A percentile compares a stretch with the other conserved stretches of the same genome.
Evolutionary conservation across 2,888 invertebrate genomes (phyloP).

Genomic region (Lasioglossum oenotherae): DNA sequence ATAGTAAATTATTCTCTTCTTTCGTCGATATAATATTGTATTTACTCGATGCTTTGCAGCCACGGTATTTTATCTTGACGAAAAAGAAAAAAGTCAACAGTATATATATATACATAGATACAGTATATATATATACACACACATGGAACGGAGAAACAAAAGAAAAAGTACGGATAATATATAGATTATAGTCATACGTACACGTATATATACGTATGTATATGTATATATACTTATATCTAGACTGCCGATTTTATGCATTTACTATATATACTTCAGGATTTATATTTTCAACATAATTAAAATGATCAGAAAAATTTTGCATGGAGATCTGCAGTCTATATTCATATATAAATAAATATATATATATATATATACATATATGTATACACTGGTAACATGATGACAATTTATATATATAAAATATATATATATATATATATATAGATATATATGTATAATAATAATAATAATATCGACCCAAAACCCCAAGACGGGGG

Average conservation of each 20-base stretch:
- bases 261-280: background rate
- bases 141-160: constrained; percentile 7
- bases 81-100: constrained; percentile 19
- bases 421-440: constrained; percentile 55
- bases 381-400: constrained; percentile 61
- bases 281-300: background rate
- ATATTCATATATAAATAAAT: constrained; percentile 3
- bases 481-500: constrained; percentile 81
- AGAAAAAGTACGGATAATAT: constrained; percentile 14
- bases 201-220: background rate
- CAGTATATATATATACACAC: background rate
- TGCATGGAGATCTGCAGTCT: background rate
- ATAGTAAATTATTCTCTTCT: constrained; percentile 1
- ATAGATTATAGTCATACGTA: background rate
- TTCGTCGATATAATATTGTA: constrained; percentile 11
- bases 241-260: background rate
- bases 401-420: constrained; percentile 66
- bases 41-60: constrained; percentile 32
- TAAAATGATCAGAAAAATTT: background rate
- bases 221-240: constrained; percentile 41
- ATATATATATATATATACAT: constrained; percentile 30
- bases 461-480: constrained; percentile 74
- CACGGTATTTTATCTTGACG: background rate
- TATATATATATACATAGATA: background rate
- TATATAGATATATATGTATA: constrained; percentile 55